phyloP scores from a whole-genome alignment of 1,140 invertebrate species.

The Bathynomus jamesi region DNA sequence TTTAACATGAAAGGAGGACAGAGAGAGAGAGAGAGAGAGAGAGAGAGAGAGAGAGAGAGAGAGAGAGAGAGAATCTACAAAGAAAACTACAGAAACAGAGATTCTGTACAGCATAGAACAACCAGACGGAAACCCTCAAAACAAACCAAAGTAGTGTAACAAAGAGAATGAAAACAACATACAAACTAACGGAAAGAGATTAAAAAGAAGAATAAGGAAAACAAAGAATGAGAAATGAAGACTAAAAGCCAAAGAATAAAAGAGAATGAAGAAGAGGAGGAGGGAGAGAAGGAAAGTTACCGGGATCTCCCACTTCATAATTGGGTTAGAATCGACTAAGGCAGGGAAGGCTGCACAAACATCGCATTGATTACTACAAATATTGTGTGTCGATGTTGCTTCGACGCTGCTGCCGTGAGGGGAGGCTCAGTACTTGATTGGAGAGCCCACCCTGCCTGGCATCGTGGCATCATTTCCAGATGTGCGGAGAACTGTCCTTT shows the following conservation, averaged over 20 bases:
- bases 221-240: background rate
- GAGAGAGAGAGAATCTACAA: background rate
- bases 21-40: conserved; percentile 17
- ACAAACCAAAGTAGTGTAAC: too few species aligned
- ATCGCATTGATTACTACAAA: background rate
- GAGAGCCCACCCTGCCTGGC: background rate
- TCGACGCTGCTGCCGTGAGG: background rate
- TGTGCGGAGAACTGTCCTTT: too few species aligned
- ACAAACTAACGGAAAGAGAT: too few species aligned
- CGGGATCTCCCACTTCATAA: background rate
- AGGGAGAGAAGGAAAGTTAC: background rate
- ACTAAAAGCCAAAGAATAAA: background rate
- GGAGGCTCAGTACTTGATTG: background rate
- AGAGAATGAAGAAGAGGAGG: background rate
- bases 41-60: background rate
- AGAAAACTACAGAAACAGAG: too few species aligned
- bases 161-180: too few species aligned
- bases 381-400: background rate
- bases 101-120: too few species aligned
- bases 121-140: too few species aligned
- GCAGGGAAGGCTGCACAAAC: background rate
- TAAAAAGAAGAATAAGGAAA: background rate
- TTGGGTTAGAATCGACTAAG: background rate
- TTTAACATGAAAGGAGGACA: conserved; percentile 14
- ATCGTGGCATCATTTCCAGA: background rate